Evolutionary conservation across 1,140 invertebrate genomes (phyloP).

Genomic region (Drosophila seguyi): DNA sequence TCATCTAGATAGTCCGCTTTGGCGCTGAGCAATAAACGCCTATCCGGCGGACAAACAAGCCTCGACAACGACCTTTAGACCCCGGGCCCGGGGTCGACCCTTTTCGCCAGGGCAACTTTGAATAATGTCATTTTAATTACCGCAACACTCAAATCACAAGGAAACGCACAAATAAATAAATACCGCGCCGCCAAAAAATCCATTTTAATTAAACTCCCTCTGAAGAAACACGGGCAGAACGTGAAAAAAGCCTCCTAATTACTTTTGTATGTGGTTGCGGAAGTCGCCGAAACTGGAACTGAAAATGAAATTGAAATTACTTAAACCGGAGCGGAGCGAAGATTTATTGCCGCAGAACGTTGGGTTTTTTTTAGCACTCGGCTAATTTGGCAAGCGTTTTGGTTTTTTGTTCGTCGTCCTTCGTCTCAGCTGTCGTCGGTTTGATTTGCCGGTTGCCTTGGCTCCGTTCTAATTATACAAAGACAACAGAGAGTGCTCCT

Average conservation of each 20-base stretch:
- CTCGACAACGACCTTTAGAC: constrained; percentile 40
- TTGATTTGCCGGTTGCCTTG: constrained; percentile 66
- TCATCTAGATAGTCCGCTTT: constrained; percentile 65
- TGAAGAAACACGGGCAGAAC: constrained; percentile 38
- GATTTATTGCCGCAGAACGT: constrained; percentile 68
- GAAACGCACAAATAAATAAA: constrained; percentile 48
- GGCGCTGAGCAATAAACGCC: constrained; percentile 67
- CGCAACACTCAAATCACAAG: constrained; percentile 64
- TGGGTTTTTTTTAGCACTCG: constrained; percentile 51
- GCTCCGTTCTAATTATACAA: constrained; percentile 65
- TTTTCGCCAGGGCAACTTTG: constrained; percentile 57
- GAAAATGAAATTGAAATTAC: constrained; percentile 71
- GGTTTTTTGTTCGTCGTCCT: constrained; percentile 3
- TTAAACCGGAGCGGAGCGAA: constrained; percentile 44
- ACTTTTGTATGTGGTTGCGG: constrained; percentile 52
- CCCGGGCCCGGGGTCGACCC: constrained; percentile 27
- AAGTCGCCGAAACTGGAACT: constrained; percentile 22
- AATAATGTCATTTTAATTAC: constrained; percentile 84
- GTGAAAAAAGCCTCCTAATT: constrained; percentile 61
- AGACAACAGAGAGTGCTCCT: constrained; percentile 38
- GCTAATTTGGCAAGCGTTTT: constrained; percentile 57
- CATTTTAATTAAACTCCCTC: constrained; percentile 70
- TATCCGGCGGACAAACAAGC: constrained; percentile 54
- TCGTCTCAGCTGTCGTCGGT: constrained; percentile 45
- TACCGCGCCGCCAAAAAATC: constrained; percentile 50